Evolutionary conservation across 2,113 vertebrate species (phyloP).

Genomic region (Entelurus aequoreus): DNA sequence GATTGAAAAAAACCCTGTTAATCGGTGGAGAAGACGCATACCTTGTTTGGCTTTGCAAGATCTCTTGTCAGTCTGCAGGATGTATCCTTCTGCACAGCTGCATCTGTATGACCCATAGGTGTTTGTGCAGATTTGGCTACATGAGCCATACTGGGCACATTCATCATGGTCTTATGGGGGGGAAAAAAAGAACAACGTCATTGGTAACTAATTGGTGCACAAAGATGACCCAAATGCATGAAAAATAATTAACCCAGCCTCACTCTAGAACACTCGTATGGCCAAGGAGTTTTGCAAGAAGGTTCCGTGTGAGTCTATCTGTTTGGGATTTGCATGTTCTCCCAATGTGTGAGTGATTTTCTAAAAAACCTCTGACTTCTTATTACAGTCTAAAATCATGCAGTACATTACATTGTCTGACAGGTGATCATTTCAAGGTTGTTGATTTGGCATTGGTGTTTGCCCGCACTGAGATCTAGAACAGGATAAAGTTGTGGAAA

Average conservation of each 20-base stretch:
- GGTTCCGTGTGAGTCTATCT: too few species aligned
- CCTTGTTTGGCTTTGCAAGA: conserved; percentile 92
- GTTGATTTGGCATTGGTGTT: too few species aligned
- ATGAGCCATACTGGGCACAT: conserved; percentile 84
- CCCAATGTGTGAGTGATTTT: too few species aligned
- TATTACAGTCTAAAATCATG: too few species aligned
- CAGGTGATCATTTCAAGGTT: too few species aligned
- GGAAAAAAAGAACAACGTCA: conserved; percentile 51
- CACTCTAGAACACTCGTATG: conserved; percentile 59
- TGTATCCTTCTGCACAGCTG: conserved; percentile 88
- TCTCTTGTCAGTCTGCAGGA: conserved; percentile 84
- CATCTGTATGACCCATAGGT: conserved; percentile 87
- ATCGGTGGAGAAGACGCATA: conserved; percentile 51
- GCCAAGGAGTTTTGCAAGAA: conserved; percentile 28
- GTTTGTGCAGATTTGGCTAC: conserved; percentile 90
- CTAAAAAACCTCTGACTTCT: too few species aligned
- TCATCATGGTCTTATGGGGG: conserved; percentile 86
- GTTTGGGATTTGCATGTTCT: too few species aligned
- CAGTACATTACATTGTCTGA: too few species aligned
- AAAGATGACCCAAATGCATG: conserved; percentile 77
- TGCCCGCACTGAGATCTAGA: too few species aligned
- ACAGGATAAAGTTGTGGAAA: too few species aligned
- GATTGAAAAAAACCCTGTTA: conserved; percentile 28
- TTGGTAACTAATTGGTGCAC: conserved; percentile 75
- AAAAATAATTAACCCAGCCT: conserved; percentile 66